phyloP scores from a whole-genome alignment of 2,797 vertebrate genomes.

The Valencia hispanica region DNA sequence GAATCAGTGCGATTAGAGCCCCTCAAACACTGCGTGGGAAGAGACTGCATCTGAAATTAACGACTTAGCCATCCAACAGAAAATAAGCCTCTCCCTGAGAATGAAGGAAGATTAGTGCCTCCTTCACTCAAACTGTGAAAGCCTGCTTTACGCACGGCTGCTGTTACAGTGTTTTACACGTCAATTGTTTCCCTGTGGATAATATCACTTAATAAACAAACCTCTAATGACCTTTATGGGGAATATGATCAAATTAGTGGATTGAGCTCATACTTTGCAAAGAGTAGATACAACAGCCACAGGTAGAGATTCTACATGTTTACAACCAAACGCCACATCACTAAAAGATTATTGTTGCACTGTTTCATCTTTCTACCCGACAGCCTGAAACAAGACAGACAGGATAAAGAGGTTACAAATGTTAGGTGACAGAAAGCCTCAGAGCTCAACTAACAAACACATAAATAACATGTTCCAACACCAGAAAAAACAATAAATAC shows the following conservation, averaged over 20 bases:
- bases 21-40: constrained; percentile 64
- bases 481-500: neutral
- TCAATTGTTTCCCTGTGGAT: constrained; percentile 20
- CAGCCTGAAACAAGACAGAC: constrained; percentile 1
- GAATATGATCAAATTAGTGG: constrained; percentile 20
- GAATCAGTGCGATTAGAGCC: constrained; percentile 69
- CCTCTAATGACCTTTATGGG: neutral
- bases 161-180: constrained; percentile 27
- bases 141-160: constrained; percentile 18
- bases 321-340: constrained; percentile 18
- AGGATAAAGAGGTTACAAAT: neutral
- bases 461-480: neutral
- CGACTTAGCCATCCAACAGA: constrained; percentile 67
- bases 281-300: constrained; percentile 32
- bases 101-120: constrained; percentile 51
- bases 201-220: constrained; percentile 14
- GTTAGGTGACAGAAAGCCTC: neutral
- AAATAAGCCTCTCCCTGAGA: constrained; percentile 42
- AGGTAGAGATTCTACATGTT: constrained; percentile 32
- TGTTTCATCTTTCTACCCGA: constrained; percentile 5
- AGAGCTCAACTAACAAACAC: neutral
- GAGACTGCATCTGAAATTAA: constrained; percentile 70
- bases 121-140: constrained; percentile 44
- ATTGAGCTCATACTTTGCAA: constrained; percentile 17
- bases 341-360: constrained; percentile 26